Conservation (phyloP, 2,797 vertebrate species). For the Gymnopithys bicolor region DNA sequence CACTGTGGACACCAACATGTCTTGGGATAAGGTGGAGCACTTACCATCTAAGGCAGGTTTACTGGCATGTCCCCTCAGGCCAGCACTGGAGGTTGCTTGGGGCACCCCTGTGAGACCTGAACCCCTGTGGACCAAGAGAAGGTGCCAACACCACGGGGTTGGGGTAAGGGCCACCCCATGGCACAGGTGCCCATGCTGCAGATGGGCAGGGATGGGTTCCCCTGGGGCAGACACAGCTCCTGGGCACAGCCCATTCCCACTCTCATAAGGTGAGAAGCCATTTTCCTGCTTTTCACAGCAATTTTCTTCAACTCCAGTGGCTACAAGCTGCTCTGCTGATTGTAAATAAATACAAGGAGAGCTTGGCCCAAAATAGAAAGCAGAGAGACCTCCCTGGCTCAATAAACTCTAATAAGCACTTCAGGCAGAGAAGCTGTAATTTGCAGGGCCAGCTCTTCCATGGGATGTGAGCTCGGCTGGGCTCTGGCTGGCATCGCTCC, state of each 20-base stretch:
- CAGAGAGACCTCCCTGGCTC: conserved; percentile 22
- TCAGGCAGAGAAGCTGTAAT: conserved; percentile 1
- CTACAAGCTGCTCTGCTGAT: background rate
- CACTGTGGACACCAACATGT: accelerated
- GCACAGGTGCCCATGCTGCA: accelerated
- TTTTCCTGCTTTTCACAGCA: conserved; percentile 33
- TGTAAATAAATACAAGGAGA: conserved; percentile 46
- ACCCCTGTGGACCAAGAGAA: background rate
- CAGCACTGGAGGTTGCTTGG: background rate
- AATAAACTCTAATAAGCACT: conserved; percentile 34
- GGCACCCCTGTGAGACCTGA: background rate
- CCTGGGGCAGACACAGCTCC: background rate
- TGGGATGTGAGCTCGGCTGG: accelerated
- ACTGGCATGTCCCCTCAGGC: accelerated
- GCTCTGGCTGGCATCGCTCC: background rate
- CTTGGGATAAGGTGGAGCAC: background rate
- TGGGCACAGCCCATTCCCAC: accelerated
- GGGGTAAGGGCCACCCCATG: accelerated
- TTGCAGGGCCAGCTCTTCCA: background rate
- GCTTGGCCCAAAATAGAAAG: conserved; percentile 9
- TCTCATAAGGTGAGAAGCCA: background rate
- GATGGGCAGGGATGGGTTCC: background rate
- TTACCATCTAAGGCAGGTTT: background rate
- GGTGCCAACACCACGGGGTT: accelerated
- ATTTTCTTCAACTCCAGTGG: background rate